Conservation (phyloP, 1,140 invertebrate genomes). For the Apis mellifera region DNA sequence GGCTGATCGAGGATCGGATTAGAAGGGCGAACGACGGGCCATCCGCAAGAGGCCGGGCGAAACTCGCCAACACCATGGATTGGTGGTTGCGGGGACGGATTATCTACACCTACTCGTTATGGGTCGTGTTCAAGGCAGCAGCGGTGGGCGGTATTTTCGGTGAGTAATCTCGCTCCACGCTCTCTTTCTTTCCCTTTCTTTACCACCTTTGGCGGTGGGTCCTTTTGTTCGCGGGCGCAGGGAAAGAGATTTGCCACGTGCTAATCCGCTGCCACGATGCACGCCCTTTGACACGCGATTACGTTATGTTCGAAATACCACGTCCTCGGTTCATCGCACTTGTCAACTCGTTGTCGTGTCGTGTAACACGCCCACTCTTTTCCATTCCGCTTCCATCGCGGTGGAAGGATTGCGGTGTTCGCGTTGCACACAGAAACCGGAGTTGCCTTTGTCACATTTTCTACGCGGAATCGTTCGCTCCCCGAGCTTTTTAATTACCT, state of each 20-base stretch:
- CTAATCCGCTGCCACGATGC: neutral
- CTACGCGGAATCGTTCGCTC: neutral
- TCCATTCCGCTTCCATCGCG: neutral
- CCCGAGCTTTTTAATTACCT: constrained; percentile 23
- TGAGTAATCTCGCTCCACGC: constrained; percentile 54
- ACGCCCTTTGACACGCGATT: neutral
- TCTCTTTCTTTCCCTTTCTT: neutral
- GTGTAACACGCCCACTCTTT: neutral
- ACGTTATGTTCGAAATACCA: neutral
- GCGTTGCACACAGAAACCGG: neutral
- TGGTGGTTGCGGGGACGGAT: constrained; percentile 72
- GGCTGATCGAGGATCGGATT: constrained; percentile 65
- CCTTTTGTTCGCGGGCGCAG: too few species aligned
- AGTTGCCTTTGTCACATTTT: neutral
- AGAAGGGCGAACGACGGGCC: constrained; percentile 48
- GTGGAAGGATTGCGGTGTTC: neutral
- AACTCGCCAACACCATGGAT: constrained; percentile 73
- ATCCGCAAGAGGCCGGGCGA: constrained; percentile 55
- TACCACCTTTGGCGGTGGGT: too few species aligned
- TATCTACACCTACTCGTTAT: constrained; percentile 76
- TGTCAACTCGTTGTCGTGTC: neutral
- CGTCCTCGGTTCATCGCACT: neutral
- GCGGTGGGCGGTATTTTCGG: constrained; percentile 74
- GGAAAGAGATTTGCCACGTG: neutral
- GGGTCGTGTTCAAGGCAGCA: constrained; percentile 72